phyloP scores from a whole-genome alignment of 2,797 vertebrate genomes.

The Peromyscus nudipes region DNA sequence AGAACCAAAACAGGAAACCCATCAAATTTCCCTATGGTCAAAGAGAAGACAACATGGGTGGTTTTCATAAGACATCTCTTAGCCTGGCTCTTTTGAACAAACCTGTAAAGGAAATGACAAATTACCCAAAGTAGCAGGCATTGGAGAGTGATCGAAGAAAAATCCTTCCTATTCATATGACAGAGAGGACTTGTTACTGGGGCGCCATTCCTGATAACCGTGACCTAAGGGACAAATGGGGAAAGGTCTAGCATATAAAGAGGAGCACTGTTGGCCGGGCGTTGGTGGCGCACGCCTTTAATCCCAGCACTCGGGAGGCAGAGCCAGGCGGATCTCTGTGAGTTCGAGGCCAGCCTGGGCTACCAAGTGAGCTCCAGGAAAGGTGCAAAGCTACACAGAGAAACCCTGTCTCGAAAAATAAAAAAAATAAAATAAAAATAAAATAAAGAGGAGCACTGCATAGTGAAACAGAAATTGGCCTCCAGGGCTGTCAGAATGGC shows the following conservation, averaged over 20 bases:
- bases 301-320: too few relatives aligned
- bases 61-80: constrained; percentile 59
- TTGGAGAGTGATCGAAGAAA: constrained; percentile 54
- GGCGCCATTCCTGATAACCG: constrained; percentile 35
- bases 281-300: too few relatives aligned
- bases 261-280: background rate
- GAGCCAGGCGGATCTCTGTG: too few relatives aligned
- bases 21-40: constrained; percentile 48
- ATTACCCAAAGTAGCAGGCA: constrained; percentile 78
- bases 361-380: too few relatives aligned
- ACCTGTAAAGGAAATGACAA: constrained; percentile 78
- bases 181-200: constrained; percentile 56
- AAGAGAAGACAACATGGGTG: constrained; percentile 50
- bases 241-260: constrained; percentile 45
- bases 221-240: constrained; percentile 67
- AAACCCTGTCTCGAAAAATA: too few relatives aligned
- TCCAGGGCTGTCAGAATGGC: background rate
- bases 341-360: too few relatives aligned
- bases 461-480: constrained; percentile 61
- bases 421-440: too few relatives aligned
- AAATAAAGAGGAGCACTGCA: constrained; percentile 2
- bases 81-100: constrained; percentile 55
- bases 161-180: constrained; percentile 73
- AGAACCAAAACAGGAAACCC: constrained; percentile 65
- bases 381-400: too few relatives aligned